A percentile compares a stretch with the other conserved stretches of the same genome.
Conservation (phyloP, 2,888 invertebrate species). For the Drosophila meridionalis region DNA sequence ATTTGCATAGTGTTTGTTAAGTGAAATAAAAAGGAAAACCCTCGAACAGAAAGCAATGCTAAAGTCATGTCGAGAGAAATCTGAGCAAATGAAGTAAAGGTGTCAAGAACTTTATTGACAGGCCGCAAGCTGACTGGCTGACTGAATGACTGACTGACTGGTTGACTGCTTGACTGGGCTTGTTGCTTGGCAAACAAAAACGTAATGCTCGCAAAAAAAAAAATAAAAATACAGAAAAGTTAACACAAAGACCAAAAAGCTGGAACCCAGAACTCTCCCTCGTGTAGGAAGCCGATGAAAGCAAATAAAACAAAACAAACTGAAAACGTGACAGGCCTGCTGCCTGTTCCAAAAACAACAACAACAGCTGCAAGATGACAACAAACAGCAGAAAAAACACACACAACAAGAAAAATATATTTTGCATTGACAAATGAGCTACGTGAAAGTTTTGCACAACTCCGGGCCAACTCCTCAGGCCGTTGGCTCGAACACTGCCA, state of each 20-base stretch:
- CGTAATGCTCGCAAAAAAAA: conserved; percentile 40
- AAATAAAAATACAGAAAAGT: conserved; percentile 14
- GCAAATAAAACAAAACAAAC: conserved; percentile 72
- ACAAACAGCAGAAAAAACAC: conserved; percentile 20
- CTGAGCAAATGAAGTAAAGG: conserved; percentile 78
- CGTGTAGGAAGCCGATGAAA: conserved; percentile 59
- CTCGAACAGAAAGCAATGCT: conserved; percentile 62
- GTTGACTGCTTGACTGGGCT: background rate
- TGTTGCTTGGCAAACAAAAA: conserved; percentile 53
- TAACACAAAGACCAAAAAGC: conserved; percentile 37
- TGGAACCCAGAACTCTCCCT: conserved; percentile 12
- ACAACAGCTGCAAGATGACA: conserved; percentile 42
- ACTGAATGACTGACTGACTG: background rate
- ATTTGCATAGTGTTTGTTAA: conserved; percentile 52
- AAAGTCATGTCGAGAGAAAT: conserved; percentile 75
- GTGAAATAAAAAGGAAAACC: conserved; percentile 38
- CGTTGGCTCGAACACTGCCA: conserved; percentile 10
- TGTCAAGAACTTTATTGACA: conserved; percentile 80
- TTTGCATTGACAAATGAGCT: conserved; percentile 78
- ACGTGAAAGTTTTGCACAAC: conserved; percentile 73
- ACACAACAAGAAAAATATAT: conserved; percentile 29
- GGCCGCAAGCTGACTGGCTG: conserved; percentile 48
- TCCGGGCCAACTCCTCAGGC: conserved; percentile 24
- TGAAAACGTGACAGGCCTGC: conserved; percentile 70
- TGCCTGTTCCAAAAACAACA: conserved; percentile 33